phyloP scores from a whole-genome alignment of 2,113 vertebrate species.

The Lampris incognitus region DNA sequence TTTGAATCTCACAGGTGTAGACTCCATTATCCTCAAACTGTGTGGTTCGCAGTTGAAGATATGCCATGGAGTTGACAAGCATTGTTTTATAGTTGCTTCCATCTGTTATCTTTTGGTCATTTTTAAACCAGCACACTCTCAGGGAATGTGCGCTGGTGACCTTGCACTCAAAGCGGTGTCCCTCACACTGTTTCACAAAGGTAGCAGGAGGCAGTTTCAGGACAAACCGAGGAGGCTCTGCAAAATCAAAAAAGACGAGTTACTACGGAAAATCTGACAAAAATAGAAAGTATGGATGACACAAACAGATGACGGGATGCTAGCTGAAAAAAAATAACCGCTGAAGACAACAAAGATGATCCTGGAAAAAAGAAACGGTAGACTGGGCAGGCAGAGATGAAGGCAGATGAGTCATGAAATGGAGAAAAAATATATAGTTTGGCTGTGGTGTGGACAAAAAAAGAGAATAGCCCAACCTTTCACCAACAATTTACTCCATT shows the following conservation, averaged over 20 bases:
- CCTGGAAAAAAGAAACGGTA: conserved; percentile 16
- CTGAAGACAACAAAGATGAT: conserved; percentile 35
- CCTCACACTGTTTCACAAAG: conserved; percentile 89
- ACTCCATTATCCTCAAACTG: conserved; percentile 87
- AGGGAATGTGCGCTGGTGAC: conserved; percentile 86
- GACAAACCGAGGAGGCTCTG: conserved; percentile 94
- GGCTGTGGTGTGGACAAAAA: conserved; percentile 14
- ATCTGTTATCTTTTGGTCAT: conserved; percentile 86
- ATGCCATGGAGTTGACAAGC: conserved; percentile 86
- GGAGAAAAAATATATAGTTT: conserved; percentile 39
- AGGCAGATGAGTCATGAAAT: conserved; percentile 35
- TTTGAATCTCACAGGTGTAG: conserved; percentile 94
- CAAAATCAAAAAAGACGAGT: conserved; percentile 76
- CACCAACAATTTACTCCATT: conserved; percentile 91
- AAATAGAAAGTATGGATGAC: conserved; percentile 39
- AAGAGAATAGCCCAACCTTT: conserved; percentile 79
- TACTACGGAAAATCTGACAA: conserved; percentile 39
- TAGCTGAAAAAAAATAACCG: conserved; percentile 13
- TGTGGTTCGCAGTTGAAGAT: conserved; percentile 87
- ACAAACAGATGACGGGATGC: conserved; percentile 22
- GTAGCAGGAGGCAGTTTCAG: conserved; percentile 89
- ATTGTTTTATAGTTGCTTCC: conserved; percentile 86
- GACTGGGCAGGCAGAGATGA: conserved; percentile 15
- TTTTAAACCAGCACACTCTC: conserved; percentile 91
- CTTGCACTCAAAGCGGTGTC: conserved; percentile 89